A percentile compares a stretch with the other conserved stretches of the same genome.
phyloP scores from a whole-genome alignment of 1,140 invertebrate genomes.

The Capitella teleta region DNA sequence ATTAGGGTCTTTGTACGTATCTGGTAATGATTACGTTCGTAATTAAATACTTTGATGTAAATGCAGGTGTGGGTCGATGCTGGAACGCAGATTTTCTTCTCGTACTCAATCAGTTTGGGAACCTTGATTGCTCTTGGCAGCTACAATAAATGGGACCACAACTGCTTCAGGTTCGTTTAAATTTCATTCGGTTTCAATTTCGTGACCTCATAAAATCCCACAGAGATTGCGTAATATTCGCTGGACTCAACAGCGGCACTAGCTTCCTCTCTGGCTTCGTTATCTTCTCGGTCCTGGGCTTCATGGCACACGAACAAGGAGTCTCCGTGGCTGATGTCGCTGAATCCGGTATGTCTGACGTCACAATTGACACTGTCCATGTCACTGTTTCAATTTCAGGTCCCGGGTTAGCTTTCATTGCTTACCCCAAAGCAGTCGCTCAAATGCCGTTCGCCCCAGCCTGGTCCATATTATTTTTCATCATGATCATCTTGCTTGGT shows the following conservation, averaged over 20 bases:
- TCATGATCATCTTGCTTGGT: constrained; percentile 44
- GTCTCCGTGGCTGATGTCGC: constrained; percentile 31
- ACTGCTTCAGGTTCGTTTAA: constrained; percentile 62
- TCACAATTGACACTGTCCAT: constrained; percentile 15
- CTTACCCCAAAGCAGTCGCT: constrained; percentile 74
- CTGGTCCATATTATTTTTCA: constrained; percentile 75
- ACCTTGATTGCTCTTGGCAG: constrained; percentile 68
- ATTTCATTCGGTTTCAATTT: too few species aligned
- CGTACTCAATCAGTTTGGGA: constrained; percentile 65
- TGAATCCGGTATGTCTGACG: constrained; percentile 29
- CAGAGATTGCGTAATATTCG: constrained; percentile 32
- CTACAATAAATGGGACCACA: constrained; percentile 70
- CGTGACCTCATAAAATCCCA: too few species aligned
- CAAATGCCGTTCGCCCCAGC: constrained; percentile 65
- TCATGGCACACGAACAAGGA: constrained; percentile 32
- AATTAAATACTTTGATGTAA: too few species aligned
- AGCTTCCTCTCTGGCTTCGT: constrained; percentile 37
- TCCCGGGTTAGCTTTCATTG: constrained; percentile 69
- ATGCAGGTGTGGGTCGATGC: constrained; percentile 65
- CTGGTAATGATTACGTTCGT: too few species aligned
- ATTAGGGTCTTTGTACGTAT: too few species aligned
- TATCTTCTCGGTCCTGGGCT: constrained; percentile 38
- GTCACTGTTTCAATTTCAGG: constrained; percentile 40
- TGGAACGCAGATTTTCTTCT: constrained; percentile 73
- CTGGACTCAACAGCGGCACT: constrained; percentile 30